Base-by-base conservation (phyloP, 2,113 vertebrate species). In the Ceuthmochares aereus region DNA sequence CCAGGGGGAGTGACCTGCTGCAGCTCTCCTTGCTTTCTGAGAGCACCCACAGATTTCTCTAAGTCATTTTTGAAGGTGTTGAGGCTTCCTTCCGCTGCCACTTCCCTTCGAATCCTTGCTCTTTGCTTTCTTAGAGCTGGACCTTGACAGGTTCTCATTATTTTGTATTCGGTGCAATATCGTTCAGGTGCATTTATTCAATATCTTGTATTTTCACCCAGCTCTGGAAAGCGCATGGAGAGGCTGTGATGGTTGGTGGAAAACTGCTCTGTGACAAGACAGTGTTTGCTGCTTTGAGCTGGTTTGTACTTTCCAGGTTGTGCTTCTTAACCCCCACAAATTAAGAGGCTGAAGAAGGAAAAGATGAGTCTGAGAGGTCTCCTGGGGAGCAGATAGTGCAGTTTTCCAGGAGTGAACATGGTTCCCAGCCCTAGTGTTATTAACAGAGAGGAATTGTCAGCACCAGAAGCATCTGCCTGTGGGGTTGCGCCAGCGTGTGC, bases 211-310 rank as follows among this genome's bases (percentile, higher is more conserved):
- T 32, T 92, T 42, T 11, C 1, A 54, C 66, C 15, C 52, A 36
- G 19, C 5, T 25, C 17, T 32, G 26, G 49, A 40, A 58, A 42
- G 14, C 0, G 0, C 49, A 6, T 75, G 49, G 8, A 21, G 19
- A 9, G 54, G 6, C 19, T 4, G 0, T 4, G 34, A 17, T 0
- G 10, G 27, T 5, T 0, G 0, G 37, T 32, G 51, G 32, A 20
- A 37, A 47, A 26, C 26, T 2, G 49, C n/a, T 4, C 29, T 1
- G 54, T 10, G 40, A 5, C 13, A 16, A n/a, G 40, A 10, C 10
- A 29, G 20, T 0, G 27, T 27, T 47, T 16, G 43, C 59, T 8
- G 67, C 47, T 58, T 8, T 2, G 22, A 54, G 67, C 55, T 17
- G 34, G 14, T 9, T 49, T 4, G 3, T 0, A 9, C n/a, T 36